These are phyloP conservation scores for Pelodiscus sinensis DNA, from an alignment of 2,113 vertebrate species.

Conservation along the genomic window DNA sequence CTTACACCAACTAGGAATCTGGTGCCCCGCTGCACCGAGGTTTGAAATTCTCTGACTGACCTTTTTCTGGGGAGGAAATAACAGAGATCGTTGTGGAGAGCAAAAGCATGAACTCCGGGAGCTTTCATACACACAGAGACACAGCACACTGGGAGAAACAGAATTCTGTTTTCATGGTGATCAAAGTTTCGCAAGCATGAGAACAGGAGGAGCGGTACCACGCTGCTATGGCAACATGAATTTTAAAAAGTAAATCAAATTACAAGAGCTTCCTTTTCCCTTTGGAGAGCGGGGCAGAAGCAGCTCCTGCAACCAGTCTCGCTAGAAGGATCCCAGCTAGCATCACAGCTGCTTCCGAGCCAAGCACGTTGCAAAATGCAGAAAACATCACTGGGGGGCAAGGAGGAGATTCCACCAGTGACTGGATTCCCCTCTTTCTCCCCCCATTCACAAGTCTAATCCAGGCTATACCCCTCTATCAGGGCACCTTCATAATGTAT, in stretches of 20 bases:
- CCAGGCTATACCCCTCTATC: background rate
- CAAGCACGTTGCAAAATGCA: background rate
- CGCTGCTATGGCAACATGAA: conserved; percentile 78
- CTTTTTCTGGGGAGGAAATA: conserved; percentile 23
- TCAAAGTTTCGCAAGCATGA: conserved; percentile 72
- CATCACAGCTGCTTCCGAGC: conserved; percentile 14
- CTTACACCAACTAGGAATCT: background rate
- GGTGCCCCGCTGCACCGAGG: background rate
- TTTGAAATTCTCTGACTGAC: background rate
- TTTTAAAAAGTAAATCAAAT: conserved; percentile 72
- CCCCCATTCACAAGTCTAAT: background rate
- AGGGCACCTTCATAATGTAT: fast-evolving
- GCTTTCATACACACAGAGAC: conserved; percentile 8
- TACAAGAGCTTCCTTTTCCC: conserved; percentile 52
- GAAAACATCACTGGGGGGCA: background rate
- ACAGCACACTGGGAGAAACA: conserved; percentile 66
- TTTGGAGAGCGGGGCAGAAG: background rate
- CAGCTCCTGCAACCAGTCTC: conserved; percentile 15
- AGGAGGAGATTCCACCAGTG: fast-evolving
- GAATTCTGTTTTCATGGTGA: conserved; percentile 69
- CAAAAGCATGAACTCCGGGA: conserved; percentile 62
- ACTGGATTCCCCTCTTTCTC: background rate
- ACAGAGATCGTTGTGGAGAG: conserved; percentile 52
- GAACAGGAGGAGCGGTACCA: conserved; percentile 63
- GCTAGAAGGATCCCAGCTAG: background rate